A percentile compares a stretch with the other conserved stretches of the same genome.
Conservation (phyloP, 2,113 vertebrate species). For the Gallinago jamesoni region DNA sequence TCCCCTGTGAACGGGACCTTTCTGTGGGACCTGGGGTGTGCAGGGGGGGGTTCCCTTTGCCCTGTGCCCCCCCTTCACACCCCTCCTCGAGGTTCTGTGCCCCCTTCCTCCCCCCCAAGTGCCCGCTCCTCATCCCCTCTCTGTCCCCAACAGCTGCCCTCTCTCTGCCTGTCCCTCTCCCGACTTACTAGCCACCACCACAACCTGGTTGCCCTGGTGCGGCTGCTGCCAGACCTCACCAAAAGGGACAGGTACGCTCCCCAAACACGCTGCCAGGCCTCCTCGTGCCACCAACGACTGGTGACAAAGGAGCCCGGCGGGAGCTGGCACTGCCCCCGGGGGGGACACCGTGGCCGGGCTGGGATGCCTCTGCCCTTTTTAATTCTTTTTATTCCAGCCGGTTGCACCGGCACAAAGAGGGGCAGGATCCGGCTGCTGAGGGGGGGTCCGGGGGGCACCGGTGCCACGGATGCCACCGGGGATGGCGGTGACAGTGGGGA, state of each 20-base stretch:
- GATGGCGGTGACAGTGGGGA: background rate
- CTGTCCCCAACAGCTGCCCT: conserved; percentile 13
- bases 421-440: background rate
- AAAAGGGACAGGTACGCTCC: conserved; percentile 14
- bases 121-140: background rate
- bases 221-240: conserved; percentile 3
- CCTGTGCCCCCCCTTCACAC: background rate
- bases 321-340: background rate
- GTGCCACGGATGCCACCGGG: accelerated
- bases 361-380: background rate
- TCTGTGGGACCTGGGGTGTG: background rate
- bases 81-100: background rate
- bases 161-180: conserved; percentile 31
- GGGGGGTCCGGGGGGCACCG: background rate
- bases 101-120: no score
- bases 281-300: background rate
- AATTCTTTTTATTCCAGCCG: background rate
- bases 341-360: background rate
- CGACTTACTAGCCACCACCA: conserved; percentile 51
- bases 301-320: background rate
- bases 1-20: background rate
- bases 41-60: no score
- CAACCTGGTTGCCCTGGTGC: background rate
- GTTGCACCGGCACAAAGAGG: background rate
- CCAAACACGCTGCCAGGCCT: background rate